Percentiles rank a stretch among this genome's conserved stretches.
phyloP scores from a whole-genome alignment of 2,888 invertebrate genomes.

The Tenodera sinensis region DNA sequence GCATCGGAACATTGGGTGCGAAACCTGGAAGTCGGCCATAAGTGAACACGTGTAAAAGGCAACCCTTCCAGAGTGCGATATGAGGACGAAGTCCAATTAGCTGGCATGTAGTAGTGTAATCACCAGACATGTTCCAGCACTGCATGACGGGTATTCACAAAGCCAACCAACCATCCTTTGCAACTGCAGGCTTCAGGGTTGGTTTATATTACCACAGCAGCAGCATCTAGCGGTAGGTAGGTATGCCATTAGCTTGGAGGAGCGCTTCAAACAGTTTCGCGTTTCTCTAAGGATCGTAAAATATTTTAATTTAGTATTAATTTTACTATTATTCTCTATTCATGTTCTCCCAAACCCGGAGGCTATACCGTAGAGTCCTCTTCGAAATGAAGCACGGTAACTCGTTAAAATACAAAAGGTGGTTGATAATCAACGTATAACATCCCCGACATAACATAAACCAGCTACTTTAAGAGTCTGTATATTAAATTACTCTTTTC shows the following conservation, averaged over 20 bases:
- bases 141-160: neutral
- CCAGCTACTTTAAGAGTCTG: too few species aligned
- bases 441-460: too few species aligned
- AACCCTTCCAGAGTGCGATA: neutral
- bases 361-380: too few species aligned
- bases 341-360: too few species aligned
- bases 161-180: neutral
- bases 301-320: neutral
- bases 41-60: neutral
- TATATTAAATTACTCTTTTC: too few species aligned
- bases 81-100: neutral
- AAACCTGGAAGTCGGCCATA: too few species aligned
- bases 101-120: neutral
- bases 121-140: neutral
- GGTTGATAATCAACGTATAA: too few species aligned
- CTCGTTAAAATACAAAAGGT: too few species aligned
- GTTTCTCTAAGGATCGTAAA: neutral
- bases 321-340: neutral
- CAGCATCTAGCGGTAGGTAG: neutral
- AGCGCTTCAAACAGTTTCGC: too few species aligned
- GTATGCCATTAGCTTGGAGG: neutral
- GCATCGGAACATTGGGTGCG: too few species aligned
- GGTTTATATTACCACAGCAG: neutral
- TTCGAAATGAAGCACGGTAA: too few species aligned
- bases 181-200: neutral